A percentile compares a stretch with the other conserved stretches of the same genome.
Evolutionary conservation across 1,140 invertebrate genomes (phyloP).

Genomic region (Bombus affinis): DNA sequence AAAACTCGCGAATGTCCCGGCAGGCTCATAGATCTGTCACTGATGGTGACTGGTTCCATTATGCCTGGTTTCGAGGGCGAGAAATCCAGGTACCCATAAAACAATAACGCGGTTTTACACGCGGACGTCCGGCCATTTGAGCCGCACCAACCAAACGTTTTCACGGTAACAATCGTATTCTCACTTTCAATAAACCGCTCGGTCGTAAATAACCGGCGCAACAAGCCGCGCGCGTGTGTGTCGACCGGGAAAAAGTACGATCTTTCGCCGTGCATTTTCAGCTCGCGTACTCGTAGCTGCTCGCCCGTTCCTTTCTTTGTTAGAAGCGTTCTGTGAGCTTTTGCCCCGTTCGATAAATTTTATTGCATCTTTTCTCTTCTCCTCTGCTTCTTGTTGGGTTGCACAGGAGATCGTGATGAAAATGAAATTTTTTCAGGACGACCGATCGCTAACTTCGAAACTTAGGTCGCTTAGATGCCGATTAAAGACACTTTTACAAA

Average conservation of each 20-base stretch:
- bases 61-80: background rate
- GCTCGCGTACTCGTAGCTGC: background rate
- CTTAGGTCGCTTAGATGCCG: too few relatives aligned
- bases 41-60: background rate
- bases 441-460: too few relatives aligned
- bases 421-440: background rate
- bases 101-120: conserved; percentile 26
- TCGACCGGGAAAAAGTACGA: conserved; percentile 25
- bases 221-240: conserved; percentile 20
- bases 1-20: background rate
- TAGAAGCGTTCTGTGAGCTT: background rate
- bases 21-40: conserved; percentile 24
- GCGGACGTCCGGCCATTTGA: conserved; percentile 35
- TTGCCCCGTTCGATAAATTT: background rate
- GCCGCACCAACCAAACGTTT: conserved; percentile 23
- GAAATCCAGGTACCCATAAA: conserved; percentile 23
- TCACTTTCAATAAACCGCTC: conserved; percentile 53
- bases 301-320: conserved; percentile 24
- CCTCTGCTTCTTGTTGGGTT: too few relatives aligned
- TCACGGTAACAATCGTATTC: conserved; percentile 50
- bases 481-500: background rate
- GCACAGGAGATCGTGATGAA: too few relatives aligned
- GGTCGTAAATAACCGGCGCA: conserved; percentile 39
- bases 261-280: conserved; percentile 34
- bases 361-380: fast-evolving